Conservation (phyloP, 2,797 vertebrate genomes). For the Hypotaenidia okinawae region DNA sequence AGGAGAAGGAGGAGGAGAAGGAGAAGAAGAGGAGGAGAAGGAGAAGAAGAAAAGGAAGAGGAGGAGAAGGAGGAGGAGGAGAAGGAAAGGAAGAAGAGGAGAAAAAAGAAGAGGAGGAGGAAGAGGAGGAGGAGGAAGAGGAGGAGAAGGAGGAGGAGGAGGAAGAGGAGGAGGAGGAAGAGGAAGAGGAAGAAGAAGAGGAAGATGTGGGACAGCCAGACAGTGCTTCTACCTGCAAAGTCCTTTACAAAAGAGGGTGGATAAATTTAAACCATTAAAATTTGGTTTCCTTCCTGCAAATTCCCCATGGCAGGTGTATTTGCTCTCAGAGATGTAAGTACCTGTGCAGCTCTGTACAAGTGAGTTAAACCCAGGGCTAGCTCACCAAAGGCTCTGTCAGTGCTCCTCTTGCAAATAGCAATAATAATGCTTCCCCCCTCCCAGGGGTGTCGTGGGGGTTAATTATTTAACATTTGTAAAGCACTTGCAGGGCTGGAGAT, state of each 20-base stretch:
- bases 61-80: too few species aligned
- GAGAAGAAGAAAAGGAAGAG: too few species aligned
- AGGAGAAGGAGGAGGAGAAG: too few species aligned
- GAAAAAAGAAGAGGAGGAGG: too few species aligned
- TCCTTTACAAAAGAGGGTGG: not conserved
- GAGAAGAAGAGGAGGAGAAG: too few species aligned
- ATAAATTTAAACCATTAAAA: not conserved
- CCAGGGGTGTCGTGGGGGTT: constrained; percentile 15
- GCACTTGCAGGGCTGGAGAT: constrained; percentile 6
- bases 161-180: too few species aligned
- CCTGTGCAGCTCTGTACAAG: not conserved
- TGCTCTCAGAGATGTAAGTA: not conserved
- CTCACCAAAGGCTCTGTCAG: not conserved
- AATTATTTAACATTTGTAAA: constrained; percentile 63
- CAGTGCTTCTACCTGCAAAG: not conserved
- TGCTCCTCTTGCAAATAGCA: not conserved
- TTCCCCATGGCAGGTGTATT: not conserved
- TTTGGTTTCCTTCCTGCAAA: not conserved
- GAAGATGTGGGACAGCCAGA: not conserved
- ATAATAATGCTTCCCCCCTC: not conserved
- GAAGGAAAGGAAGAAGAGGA: too few species aligned
- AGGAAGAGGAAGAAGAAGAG: too few species aligned
- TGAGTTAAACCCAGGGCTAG: not conserved
- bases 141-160: too few species aligned
- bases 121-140: too few species aligned